Conservation (phyloP, 2,888 invertebrate genomes). For the Caenorhabditis sp. region DNA sequence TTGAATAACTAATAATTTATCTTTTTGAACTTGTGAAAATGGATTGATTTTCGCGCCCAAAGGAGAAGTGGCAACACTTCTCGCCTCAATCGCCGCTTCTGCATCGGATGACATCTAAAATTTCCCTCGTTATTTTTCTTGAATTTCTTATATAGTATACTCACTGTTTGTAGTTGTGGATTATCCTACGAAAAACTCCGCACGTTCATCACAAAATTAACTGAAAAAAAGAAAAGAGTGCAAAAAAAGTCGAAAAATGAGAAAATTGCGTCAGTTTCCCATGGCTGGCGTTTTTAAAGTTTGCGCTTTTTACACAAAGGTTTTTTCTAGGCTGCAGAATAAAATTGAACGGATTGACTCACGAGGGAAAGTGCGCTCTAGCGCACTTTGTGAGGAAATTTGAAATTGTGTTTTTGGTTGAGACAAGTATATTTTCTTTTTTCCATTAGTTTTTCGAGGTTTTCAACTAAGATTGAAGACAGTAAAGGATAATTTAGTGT, state of each 20-base stretch:
- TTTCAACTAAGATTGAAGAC: no score
- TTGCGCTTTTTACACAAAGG: not conserved
- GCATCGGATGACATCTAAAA: constrained; percentile 39
- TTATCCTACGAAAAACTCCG: not conserved
- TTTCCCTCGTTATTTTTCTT: no score
- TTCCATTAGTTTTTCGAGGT: no score
- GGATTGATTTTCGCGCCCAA: constrained; percentile 18
- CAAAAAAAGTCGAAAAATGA: not conserved
- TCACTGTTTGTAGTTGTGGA: not conserved
- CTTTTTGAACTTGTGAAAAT: constrained; percentile 23
- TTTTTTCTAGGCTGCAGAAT: no score
- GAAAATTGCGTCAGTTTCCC: not conserved
- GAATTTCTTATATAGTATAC: not conserved
- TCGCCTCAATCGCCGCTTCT: constrained; percentile 34
- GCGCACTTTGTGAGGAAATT: no score
- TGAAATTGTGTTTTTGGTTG: no score
- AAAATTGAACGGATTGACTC: no score
- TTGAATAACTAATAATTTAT: constrained; percentile 64
- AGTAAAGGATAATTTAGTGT: no score
- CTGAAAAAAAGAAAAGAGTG: not conserved
- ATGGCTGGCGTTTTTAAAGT: not conserved
- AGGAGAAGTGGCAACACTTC: constrained; percentile 27
- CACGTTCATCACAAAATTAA: not conserved
- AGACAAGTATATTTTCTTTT: no score
- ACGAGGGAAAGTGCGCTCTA: no score